Base-by-base conservation (phyloP, 2,888 invertebrate species). In the Arge pagana region DNA sequence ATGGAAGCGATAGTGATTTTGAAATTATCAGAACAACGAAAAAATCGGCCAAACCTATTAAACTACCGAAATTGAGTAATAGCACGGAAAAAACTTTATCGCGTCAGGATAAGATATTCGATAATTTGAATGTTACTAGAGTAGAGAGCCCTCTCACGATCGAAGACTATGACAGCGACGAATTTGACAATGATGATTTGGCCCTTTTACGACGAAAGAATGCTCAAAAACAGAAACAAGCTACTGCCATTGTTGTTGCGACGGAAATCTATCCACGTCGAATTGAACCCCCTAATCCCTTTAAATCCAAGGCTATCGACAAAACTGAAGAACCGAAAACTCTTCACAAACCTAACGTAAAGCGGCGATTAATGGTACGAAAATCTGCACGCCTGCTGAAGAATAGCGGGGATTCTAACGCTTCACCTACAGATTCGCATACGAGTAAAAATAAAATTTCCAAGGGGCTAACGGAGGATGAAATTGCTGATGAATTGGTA, bases 271-370 rank as follows among this genome's bases (percentile, higher is more conserved):
- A 58, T 58, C 63, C 67, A 15, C 55, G 60, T 48, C 59, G 63
- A 54, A 56, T 66, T 16, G 10, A 36, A 40, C 64, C 67, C 8
- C 61, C 65, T 1, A 65, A 53, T 54, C 55, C 61, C 21, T 23
- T 5, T 13, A 33, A 15, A 16, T 28, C 16, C 11, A 50, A 21
- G 11, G 10, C 21, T 5, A 4, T 3, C 15, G 13, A 13, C 16
- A 40, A 40, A 8, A 50, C 16, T 3, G 40, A 28, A 37, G 33
- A 28, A 16, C n/a, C n/a, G n/a, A n/a, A n/a, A n/a, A n/a, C n/a
- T n/a, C n/a, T n/a, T n/a, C n/a, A n/a, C n/a, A n/a, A n/a, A n/a
- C n/a, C n/a, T n/a, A 42, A 30, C 10, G 21, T 10, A 3, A 45
- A 45, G 6, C 7, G 23, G 13, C 31, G 33, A 23, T 33, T 23